phyloP scores from a whole-genome alignment of 2,113 vertebrate genomes.

The Propithecus coquereli region DNA sequence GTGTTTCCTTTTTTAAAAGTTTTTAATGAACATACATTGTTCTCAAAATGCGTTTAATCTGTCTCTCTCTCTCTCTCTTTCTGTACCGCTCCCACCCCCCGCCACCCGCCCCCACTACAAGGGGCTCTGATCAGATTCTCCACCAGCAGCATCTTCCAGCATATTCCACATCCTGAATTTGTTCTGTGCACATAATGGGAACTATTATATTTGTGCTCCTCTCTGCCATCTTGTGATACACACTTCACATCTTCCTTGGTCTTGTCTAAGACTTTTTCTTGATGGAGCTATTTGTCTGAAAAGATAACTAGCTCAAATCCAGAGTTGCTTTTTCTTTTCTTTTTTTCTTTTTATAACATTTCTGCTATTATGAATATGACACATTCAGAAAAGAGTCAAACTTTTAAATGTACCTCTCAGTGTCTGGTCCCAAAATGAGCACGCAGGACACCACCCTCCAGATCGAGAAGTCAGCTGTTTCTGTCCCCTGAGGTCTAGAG shows the following conservation, averaged over 20 bases:
- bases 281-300: neutral
- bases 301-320: neutral
- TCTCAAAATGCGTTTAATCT: neutral
- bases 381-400: neutral
- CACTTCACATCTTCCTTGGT: neutral
- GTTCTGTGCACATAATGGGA: too few species aligned
- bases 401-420: fast-evolving
- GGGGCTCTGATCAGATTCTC: neutral
- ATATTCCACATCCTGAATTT: neutral
- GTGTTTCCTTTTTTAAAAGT: neutral
- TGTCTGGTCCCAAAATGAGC: neutral
- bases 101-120: fast-evolving
- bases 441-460: fast-evolving
- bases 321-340: neutral
- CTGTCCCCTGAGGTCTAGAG: fast-evolving
- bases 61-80: neutral
- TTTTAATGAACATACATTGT: neutral
- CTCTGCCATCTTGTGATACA: neutral
- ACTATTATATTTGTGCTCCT: fast-evolving
- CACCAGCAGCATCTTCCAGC: neutral
- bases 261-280: neutral
- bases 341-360: neutral
- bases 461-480: fast-evolving
- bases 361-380: neutral
- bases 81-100: fast-evolving